Evolutionary conservation across 2,113 vertebrate genomes (phyloP).

Genomic region (Pterocles orientalis): DNA sequence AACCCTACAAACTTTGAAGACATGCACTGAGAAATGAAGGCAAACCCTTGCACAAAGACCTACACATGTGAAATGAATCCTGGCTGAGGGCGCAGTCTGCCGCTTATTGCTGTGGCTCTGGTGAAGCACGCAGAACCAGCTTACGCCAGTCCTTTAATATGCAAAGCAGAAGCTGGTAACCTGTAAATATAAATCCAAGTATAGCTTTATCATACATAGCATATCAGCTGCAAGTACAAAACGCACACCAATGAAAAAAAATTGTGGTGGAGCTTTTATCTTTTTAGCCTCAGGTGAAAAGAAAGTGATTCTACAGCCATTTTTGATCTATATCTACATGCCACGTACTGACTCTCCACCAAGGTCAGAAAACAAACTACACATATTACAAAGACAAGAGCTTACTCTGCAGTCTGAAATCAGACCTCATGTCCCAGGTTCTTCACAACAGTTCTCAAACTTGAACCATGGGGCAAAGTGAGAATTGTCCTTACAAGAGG

Average conservation of each 20-base stretch:
- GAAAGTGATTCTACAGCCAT: not conserved
- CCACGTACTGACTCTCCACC: not conserved
- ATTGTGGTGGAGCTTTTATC: not conserved
- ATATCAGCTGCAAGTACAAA: not conserved
- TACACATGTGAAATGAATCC: not conserved
- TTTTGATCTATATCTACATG: not conserved
- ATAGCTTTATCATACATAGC: not conserved
- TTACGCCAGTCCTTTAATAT: not conserved
- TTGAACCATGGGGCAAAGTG: not conserved
- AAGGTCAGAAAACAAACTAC: not conserved
- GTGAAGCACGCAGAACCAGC: not conserved
- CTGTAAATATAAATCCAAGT: constrained; percentile 9
- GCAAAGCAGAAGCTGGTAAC: not conserved
- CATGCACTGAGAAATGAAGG: not conserved
- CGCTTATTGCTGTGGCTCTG: not conserved
- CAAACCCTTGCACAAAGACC: not conserved
- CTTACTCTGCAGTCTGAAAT: not conserved
- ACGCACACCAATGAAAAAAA: not conserved
- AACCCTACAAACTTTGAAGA: not conserved
- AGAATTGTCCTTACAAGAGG: not conserved
- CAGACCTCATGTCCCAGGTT: not conserved
- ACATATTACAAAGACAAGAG: not conserved
- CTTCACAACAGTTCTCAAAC: not conserved
- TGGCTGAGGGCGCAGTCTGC: not conserved
- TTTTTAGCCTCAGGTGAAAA: not conserved